Evolutionary conservation across 1,140 invertebrate species (phyloP).

Genomic region (Bombus difficillimus): DNA sequence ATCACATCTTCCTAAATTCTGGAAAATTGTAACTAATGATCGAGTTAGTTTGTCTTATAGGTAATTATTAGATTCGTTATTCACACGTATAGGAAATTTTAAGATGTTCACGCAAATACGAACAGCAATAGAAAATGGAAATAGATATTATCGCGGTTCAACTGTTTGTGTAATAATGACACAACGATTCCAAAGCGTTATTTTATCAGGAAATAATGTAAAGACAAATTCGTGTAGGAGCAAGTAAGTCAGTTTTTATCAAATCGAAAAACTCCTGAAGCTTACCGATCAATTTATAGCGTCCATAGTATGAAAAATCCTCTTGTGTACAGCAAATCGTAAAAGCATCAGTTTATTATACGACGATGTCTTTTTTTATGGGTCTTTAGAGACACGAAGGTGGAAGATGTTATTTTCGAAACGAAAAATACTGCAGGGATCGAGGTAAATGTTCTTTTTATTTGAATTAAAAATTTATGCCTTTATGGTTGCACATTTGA

Average conservation of each 20-base stretch:
- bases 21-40: not conserved
- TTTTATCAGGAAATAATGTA: not conserved
- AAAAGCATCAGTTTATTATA: slow-evolving; percentile 8
- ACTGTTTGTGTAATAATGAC: too few species aligned
- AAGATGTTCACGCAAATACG: not conserved
- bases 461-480: not conserved
- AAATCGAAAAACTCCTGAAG: not conserved
- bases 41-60: too few species aligned
- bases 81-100: not conserved
- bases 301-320: not conserved
- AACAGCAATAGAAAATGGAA: not conserved
- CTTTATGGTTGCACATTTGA: not conserved
- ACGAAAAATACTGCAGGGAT: not conserved
- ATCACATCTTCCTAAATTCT: not conserved
- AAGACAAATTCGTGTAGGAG: not conserved
- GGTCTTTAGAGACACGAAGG: not conserved
- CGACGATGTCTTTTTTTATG: not conserved
- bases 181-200: not conserved
- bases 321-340: slow-evolving; percentile 7
- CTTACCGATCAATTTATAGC: not conserved
- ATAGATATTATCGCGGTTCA: not conserved
- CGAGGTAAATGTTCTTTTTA: not conserved
- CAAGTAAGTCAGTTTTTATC: too few species aligned
- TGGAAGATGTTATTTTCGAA: not conserved
- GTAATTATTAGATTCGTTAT: not conserved